These are phyloP conservation scores for Herpailurus yagouaroundi DNA, from an alignment of 2,113 vertebrate genomes.

Conservation along the genomic window DNA sequence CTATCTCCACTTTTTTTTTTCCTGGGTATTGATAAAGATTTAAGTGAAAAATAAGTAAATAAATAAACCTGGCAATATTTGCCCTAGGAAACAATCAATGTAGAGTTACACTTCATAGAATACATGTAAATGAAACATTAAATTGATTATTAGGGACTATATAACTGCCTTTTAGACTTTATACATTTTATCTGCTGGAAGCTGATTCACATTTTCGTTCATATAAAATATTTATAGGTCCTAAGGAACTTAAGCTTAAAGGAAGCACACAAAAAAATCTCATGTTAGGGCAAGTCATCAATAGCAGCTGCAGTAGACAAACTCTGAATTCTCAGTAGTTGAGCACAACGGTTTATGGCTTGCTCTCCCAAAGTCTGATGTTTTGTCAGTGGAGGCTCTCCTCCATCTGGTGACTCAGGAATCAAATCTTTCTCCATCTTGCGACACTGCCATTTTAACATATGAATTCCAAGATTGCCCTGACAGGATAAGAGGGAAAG, in stretches of 20 bases:
- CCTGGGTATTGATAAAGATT: not conserved
- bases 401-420: not conserved
- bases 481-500: not conserved
- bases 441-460: not conserved
- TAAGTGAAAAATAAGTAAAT: not conserved
- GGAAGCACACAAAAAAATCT: not conserved
- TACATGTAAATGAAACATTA: not conserved
- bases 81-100: not conserved
- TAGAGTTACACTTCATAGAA: not conserved
- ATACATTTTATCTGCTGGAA: not conserved
- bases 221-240: not conserved
- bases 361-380: not conserved
- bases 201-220: conserved; percentile 43
- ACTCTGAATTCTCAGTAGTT: not conserved
- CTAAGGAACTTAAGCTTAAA: not conserved
- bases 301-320: not conserved
- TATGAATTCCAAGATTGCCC: not conserved
- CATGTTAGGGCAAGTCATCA: not conserved
- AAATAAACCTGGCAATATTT: not conserved
- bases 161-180: not conserved
- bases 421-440: not conserved
- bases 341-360: not conserved
- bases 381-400: not conserved
- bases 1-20: not conserved
- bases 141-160: not conserved